Conservation (phyloP, 2,888 invertebrate genomes). For the Diachrysia chrysitis region DNA sequence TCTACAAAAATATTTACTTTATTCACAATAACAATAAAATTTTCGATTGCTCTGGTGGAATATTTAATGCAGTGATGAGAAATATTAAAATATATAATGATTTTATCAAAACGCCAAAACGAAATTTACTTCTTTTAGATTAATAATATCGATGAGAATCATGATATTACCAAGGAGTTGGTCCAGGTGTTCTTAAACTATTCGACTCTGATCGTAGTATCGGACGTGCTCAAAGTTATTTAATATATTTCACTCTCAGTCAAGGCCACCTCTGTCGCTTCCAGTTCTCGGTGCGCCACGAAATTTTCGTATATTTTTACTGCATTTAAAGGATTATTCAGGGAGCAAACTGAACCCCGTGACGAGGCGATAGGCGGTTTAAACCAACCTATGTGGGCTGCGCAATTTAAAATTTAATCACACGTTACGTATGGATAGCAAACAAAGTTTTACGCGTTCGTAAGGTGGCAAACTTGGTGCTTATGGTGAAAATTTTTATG, state of each 20-base stretch:
- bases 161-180: not conserved
- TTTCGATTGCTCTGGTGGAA: too few relatives aligned
- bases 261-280: not conserved
- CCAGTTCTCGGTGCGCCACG: not conserved
- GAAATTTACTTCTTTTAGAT: too few relatives aligned
- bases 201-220: not conserved
- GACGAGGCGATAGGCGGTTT: constrained; percentile 65
- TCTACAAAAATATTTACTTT: too few relatives aligned
- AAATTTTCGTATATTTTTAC: constrained; percentile 41
- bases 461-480: constrained; percentile 36
- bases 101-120: too few relatives aligned
- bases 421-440: constrained; percentile 64
- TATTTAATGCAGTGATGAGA: too few relatives aligned
- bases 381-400: constrained; percentile 71
- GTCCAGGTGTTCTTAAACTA: not conserved
- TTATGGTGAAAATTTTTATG: constrained; percentile 21
- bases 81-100: too few relatives aligned
- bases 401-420: constrained; percentile 80
- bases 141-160: not conserved
- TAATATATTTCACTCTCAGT: not conserved
- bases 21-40: too few relatives aligned
- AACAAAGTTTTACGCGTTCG: constrained; percentile 44
- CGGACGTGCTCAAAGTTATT: not conserved
- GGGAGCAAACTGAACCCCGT: constrained; percentile 62
- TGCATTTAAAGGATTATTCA: constrained; percentile 62